Conservation (phyloP, 2,888 invertebrate genomes). For the Pegoplata infirma region DNA sequence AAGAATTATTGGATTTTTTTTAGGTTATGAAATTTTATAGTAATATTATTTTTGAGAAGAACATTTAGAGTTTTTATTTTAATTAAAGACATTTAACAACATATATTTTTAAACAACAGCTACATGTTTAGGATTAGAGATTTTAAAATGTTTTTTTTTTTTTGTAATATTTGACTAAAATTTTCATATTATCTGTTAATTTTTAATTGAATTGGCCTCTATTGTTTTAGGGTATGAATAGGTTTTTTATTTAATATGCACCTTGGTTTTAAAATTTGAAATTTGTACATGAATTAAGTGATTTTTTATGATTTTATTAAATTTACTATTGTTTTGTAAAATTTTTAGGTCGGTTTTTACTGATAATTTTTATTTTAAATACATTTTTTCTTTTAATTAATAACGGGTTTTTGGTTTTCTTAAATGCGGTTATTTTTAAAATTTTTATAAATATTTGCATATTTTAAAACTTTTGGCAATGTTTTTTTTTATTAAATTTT, state of each 20-base stretch:
- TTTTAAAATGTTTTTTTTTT: constrained; percentile 11
- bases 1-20: constrained; percentile 7
- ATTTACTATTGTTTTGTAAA: not conserved
- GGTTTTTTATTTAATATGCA: not conserved
- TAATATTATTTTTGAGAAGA: not conserved
- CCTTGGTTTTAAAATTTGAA: not conserved
- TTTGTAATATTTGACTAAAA: not conserved
- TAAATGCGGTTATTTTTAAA: not conserved
- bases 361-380: not conserved
- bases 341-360: not conserved
- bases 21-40: constrained; percentile 1
- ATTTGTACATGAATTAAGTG: not conserved
- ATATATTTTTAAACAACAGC: constrained; percentile 8
- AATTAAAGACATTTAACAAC: constrained; percentile 41
- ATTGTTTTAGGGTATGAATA: constrained; percentile 11
- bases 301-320: not conserved
- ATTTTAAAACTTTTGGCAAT: not conserved
- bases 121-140: not conserved
- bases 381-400: not conserved
- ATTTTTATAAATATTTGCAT: not conserved
- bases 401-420: not conserved
- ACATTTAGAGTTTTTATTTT: constrained; percentile 21
- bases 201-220: constrained; percentile 17
- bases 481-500: not conserved
- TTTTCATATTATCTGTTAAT: constrained; percentile 26